phyloP scores from a whole-genome alignment of 2,888 invertebrate species.

The Eupithecia inturbata region DNA sequence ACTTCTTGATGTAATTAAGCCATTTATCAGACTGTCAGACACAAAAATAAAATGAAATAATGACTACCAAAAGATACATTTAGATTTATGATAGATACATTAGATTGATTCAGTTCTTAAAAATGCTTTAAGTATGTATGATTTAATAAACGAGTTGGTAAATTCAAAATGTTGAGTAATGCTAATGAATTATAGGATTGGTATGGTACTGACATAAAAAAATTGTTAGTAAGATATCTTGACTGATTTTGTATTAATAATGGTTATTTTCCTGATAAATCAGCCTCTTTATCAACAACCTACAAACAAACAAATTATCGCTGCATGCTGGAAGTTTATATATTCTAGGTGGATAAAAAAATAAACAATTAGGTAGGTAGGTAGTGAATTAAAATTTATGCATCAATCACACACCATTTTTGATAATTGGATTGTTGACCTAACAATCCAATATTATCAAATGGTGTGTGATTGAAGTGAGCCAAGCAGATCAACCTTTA shows the following conservation, averaged over 20 bases:
- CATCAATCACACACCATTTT: neutral
- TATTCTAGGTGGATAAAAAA: neutral
- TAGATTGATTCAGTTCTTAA: neutral
- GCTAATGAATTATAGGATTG: too few species aligned
- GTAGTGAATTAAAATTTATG: neutral
- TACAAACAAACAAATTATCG: neutral
- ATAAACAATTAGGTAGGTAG: neutral
- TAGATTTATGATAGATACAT: too few species aligned
- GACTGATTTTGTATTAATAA: neutral
- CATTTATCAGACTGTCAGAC: too few species aligned
- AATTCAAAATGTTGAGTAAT: neutral
- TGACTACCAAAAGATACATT: neutral
- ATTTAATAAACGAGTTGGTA: neutral
- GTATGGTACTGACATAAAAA: too few species aligned
- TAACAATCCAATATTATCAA: neutral
- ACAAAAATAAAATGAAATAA: too few species aligned
- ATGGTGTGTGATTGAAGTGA: neutral
- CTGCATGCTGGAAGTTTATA: neutral
- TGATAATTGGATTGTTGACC: neutral
- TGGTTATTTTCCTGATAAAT: neutral
- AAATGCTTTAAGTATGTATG: neutral
- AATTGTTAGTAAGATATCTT: neutral
- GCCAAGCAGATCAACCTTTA: neutral
- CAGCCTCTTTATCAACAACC: neutral
- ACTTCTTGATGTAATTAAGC: too few species aligned